Evolutionary conservation across 2,113 vertebrate species (phyloP).

Genomic region (Suricata suricatta): DNA sequence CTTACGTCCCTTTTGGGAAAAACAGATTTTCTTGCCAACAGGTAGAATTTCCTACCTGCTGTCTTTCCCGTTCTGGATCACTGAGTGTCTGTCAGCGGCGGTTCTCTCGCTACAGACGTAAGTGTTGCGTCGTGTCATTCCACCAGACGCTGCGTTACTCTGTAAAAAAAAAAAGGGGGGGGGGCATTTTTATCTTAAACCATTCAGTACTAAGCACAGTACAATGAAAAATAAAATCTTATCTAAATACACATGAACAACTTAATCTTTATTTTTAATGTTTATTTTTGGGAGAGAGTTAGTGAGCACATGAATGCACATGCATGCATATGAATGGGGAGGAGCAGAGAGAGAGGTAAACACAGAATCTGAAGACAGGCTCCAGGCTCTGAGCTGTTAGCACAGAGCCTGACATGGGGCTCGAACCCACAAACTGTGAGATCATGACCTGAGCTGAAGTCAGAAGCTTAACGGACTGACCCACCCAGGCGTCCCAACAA

Average conservation of each 20-base stretch:
- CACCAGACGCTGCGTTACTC: conserved; percentile 93
- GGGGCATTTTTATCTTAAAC: conserved; percentile 11
- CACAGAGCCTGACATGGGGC: too few species aligned
- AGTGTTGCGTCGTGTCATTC: conserved; percentile 97
- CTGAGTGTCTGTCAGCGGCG: conserved; percentile 93
- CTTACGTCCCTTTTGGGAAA: conserved; percentile 31
- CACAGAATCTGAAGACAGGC: too few species aligned
- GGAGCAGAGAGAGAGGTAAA: too few species aligned
- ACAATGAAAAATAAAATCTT: neutral
- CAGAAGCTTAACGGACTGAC: too few species aligned
- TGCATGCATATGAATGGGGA: too few species aligned
- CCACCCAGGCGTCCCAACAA: too few species aligned
- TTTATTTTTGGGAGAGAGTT: too few species aligned
- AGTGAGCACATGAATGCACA: too few species aligned
- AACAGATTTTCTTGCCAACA: conserved; percentile 54
- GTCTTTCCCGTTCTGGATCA: conserved; percentile 98
- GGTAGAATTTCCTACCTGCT: conserved; percentile 90
- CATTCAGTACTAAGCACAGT: neutral
- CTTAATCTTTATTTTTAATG: neutral
- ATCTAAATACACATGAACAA: neutral
- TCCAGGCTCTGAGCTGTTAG: too few species aligned
- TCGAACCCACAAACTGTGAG: too few species aligned
- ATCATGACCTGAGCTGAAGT: too few species aligned
- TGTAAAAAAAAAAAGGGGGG: conserved; percentile 77
- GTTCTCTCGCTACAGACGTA: conserved; percentile 97